phyloP scores from a whole-genome alignment of 2,113 vertebrate species.

The Seriola dumerili region DNA sequence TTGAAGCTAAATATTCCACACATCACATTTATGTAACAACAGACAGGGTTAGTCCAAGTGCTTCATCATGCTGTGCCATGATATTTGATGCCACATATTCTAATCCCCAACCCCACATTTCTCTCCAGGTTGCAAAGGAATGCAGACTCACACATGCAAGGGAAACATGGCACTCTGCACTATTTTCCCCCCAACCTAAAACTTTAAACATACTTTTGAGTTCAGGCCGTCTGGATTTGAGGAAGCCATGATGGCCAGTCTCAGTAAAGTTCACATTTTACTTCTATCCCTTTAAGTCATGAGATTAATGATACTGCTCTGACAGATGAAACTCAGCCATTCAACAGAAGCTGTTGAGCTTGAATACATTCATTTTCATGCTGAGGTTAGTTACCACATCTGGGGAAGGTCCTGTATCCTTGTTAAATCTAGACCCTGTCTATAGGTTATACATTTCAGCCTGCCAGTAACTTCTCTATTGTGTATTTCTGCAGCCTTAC shows the following conservation, averaged over 20 bases:
- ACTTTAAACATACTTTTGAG: neutral
- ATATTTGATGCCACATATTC: neutral
- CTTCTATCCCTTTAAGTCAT: neutral
- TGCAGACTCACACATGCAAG: neutral
- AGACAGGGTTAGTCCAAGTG: neutral
- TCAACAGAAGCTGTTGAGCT: neutral
- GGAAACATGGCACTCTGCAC: conserved; percentile 21
- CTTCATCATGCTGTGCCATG: neutral
- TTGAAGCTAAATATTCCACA: neutral
- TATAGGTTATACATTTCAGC: neutral
- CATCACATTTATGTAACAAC: neutral
- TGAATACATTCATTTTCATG: neutral
- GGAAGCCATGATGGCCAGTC: neutral
- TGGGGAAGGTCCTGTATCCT: neutral
- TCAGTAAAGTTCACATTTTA: neutral
- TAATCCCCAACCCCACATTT: neutral
- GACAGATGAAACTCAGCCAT: neutral
- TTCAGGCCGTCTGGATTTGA: neutral
- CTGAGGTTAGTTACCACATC: neutral
- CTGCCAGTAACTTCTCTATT: no score
- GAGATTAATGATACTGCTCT: neutral
- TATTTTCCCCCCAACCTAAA: neutral
- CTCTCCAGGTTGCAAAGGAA: conserved; percentile 1
- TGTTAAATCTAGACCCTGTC: neutral
- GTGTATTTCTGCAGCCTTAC: neutral